These are phyloP conservation scores for Phrynocephalus guinanensis DNA, from an alignment of 2,797 vertebrate species.

Conservation along the genomic window DNA sequence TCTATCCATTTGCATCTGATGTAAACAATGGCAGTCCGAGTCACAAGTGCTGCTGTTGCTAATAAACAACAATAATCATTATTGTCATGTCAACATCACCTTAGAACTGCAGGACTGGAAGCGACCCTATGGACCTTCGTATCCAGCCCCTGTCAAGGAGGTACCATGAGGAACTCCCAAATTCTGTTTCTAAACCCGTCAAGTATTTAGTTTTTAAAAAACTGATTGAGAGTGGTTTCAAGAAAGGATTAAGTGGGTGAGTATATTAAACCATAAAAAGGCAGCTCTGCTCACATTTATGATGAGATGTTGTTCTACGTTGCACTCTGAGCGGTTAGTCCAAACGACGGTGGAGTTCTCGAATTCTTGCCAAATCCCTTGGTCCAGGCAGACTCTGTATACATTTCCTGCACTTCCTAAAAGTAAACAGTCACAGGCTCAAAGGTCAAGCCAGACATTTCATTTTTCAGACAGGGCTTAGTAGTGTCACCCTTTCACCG, in stretches of 20 bases:
- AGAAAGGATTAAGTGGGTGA: constrained; percentile 56
- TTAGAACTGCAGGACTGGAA: too few relatives aligned
- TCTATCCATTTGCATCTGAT: constrained; percentile 24
- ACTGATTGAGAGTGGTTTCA: constrained; percentile 38
- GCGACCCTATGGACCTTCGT: too few relatives aligned
- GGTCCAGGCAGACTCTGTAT: constrained; percentile 86
- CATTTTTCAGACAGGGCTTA: constrained; percentile 27
- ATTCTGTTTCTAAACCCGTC: too few relatives aligned
- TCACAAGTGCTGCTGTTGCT: constrained; percentile 1
- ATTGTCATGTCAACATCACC: too few relatives aligned
- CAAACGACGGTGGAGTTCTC: constrained; percentile 87
- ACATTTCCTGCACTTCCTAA: constrained; percentile 83
- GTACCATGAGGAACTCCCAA: too few relatives aligned
- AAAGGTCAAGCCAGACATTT: constrained; percentile 71
- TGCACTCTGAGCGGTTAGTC: constrained; percentile 88
- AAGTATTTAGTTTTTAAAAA: constrained; percentile 39
- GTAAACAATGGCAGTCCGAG: constrained; percentile 38
- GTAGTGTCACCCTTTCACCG: constrained; percentile 37
- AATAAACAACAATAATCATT: background rate
- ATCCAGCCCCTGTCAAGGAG: too few relatives aligned
- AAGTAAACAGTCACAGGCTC: constrained; percentile 73
- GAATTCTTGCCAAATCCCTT: constrained; percentile 85
- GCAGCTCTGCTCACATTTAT: constrained; percentile 79
- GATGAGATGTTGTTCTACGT: constrained; percentile 77
- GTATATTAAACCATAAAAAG: constrained; percentile 45